These are phyloP conservation scores for Lymantria monacha DNA, from an alignment of 2,888 invertebrate species.

Conservation along the genomic window DNA sequence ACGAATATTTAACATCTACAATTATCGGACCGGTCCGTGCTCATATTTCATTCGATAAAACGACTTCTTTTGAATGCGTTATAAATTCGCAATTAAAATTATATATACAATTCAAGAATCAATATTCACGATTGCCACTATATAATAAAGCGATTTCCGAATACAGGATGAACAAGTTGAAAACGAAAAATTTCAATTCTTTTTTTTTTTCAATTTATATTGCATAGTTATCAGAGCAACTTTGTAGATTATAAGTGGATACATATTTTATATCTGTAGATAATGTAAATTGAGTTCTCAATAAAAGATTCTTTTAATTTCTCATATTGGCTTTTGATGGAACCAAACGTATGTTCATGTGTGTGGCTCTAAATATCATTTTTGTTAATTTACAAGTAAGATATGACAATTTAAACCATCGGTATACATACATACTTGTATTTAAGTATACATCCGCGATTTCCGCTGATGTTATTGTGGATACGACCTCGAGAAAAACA, in stretches of 20 bases:
- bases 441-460: not conserved
- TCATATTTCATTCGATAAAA: slow-evolving; percentile 40
- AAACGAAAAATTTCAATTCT: slow-evolving; percentile 10
- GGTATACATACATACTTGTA: slow-evolving; percentile 8
- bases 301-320: slow-evolving; percentile 30
- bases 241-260: slow-evolving; percentile 23
- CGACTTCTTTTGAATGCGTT: slow-evolving; percentile 17
- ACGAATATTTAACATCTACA: slow-evolving; percentile 44
- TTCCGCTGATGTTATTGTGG: slow-evolving; percentile 18
- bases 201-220: slow-evolving; percentile 3
- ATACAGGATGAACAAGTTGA: slow-evolving; percentile 10
- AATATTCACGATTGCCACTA: slow-evolving; percentile 16
- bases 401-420: slow-evolving; percentile 30
- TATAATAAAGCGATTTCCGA: slow-evolving; percentile 38
- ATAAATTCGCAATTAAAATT: slow-evolving; percentile 29
- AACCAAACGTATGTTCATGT: slow-evolving; percentile 14
- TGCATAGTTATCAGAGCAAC: slow-evolving; percentile 16
- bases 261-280: slow-evolving; percentile 33
- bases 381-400: slow-evolving; percentile 18
- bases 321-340: slow-evolving; percentile 3
- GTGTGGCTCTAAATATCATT: slow-evolving; percentile 7
- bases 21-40: slow-evolving; percentile 42
- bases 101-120: slow-evolving; percentile 17
- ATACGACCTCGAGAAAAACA: slow-evolving; percentile 14
- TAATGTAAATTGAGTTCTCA: slow-evolving; percentile 24